phyloP scores from a whole-genome alignment of 2,113 vertebrate species.

The Ibidorhyncha struthersii region DNA sequence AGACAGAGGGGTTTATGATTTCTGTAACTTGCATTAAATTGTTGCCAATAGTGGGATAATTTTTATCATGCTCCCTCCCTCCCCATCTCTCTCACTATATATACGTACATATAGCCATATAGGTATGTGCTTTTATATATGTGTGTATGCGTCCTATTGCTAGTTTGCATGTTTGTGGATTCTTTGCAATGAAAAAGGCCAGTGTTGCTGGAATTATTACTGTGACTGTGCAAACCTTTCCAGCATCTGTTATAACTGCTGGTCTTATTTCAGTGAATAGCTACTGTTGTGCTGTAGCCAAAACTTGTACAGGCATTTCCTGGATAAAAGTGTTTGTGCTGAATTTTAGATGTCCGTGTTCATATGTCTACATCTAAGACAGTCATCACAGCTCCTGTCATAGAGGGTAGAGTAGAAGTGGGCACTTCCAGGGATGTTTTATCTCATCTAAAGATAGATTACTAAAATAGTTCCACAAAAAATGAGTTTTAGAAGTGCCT shows the following conservation, averaged over 20 bases:
- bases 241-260: not conserved
- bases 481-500: not conserved
- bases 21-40: not conserved
- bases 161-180: not conserved
- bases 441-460: not conserved
- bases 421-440: not conserved
- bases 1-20: not conserved
- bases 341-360: not conserved
- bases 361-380: not conserved
- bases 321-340: not conserved
- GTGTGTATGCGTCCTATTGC: not conserved
- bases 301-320: not conserved
- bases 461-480: constrained; percentile 1
- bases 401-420: not conserved
- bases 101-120: not conserved
- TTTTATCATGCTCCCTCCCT: not conserved
- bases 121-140: not conserved
- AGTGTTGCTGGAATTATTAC: not conserved
- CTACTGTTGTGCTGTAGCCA: not conserved
- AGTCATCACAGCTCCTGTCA: not conserved
- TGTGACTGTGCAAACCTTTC: not conserved
- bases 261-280: not conserved
- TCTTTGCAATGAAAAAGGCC: not conserved
- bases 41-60: not conserved
- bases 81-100: not conserved